phyloP scores from a whole-genome alignment of 2,797 vertebrate genomes.

The Takifugu ocellatus region DNA sequence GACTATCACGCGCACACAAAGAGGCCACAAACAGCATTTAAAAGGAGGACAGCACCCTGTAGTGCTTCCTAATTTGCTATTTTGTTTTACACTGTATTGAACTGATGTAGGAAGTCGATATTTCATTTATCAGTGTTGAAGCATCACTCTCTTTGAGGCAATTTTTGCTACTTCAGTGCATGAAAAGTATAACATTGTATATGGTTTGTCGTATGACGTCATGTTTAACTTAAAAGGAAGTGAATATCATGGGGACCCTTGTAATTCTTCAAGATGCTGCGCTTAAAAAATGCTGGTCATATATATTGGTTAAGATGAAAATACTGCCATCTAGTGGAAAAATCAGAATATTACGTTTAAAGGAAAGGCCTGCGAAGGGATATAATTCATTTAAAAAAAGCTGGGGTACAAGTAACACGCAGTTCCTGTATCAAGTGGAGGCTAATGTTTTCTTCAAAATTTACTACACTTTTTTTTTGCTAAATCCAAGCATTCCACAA shows the following conservation, averaged over 20 bases:
- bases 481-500: no score
- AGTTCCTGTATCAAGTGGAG: no score
- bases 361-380: no score
- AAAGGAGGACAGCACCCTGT: constrained; percentile 27
- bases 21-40: constrained; percentile 33
- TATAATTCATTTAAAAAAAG: no score
- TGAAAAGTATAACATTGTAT: no score
- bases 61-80: constrained; percentile 17
- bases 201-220: background rate
- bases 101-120: constrained; percentile 19
- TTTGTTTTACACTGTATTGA: constrained; percentile 28
- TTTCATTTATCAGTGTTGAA: background rate
- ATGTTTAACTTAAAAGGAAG: background rate
- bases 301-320: constrained; percentile 5
- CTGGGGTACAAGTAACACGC: no score
- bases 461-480: no score
- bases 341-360: no score
- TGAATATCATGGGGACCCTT: background rate
- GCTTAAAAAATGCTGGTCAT: background rate
- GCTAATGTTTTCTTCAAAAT: no score
- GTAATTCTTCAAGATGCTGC: background rate
- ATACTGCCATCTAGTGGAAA: constrained; percentile 53
- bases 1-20: constrained; percentile 4
- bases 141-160: no score
- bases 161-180: no score